Evolutionary conservation across 2,888 invertebrate species (phyloP).

Genomic region (Cantharis flavilabris): DNA sequence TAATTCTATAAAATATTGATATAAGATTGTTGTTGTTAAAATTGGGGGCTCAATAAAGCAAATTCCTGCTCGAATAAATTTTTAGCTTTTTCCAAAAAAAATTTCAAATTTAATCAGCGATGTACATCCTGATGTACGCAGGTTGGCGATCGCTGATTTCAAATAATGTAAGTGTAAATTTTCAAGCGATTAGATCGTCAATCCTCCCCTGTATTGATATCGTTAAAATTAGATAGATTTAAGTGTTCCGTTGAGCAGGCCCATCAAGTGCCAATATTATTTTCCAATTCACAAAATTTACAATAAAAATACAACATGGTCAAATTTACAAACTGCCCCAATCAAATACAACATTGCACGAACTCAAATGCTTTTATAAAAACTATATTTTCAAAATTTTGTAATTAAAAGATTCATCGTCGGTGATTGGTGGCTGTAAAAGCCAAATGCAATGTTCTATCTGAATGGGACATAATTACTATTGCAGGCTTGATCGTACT

Average conservation of each 20-base stretch:
- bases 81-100: not conserved
- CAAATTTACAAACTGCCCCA: not conserved
- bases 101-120: not conserved
- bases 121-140: not conserved
- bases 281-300: not conserved
- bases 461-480: too few relatives aligned
- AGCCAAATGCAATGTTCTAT: too few relatives aligned
- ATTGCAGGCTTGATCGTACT: not conserved
- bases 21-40: not conserved
- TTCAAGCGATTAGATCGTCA: not conserved
- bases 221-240: not conserved
- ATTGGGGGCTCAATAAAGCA: not conserved
- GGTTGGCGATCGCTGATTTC: not conserved
- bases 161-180: not conserved
- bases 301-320: not conserved
- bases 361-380: too few relatives aligned
- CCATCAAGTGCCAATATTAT: conserved; percentile 1
- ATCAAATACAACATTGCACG: too few relatives aligned
- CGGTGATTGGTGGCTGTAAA: too few relatives aligned
- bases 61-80: not conserved
- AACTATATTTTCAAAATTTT: too few relatives aligned
- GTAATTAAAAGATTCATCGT: too few relatives aligned
- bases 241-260: not conserved
- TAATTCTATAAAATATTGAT: not conserved
- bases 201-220: not conserved